These are phyloP conservation scores for Chloropsis cyanopogon DNA, from an alignment of 2,113 vertebrate species.

Conservation along the genomic window DNA sequence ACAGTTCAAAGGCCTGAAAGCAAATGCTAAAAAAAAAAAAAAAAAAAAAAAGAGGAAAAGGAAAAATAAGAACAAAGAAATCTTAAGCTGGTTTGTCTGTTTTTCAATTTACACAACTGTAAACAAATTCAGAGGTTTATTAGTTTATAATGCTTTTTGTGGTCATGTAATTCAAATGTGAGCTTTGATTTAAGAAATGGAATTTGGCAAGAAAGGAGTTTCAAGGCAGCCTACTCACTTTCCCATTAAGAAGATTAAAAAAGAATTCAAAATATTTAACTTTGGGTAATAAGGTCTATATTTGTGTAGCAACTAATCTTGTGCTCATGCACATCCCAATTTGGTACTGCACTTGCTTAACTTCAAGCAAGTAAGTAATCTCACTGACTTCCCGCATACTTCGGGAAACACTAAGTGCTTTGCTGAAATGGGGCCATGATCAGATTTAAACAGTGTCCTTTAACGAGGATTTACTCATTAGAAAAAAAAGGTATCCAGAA, in stretches of 20 bases:
- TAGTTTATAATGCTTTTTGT: slow-evolving; percentile 43
- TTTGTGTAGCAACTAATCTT: slow-evolving; percentile 25
- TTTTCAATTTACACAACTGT: slow-evolving; percentile 6
- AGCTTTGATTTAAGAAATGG: slow-evolving; percentile 50
- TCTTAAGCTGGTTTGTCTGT: not conserved
- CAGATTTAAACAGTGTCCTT: slow-evolving; percentile 4
- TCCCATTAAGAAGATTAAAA: slow-evolving; percentile 61
- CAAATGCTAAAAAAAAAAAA: not conserved
- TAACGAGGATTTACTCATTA: slow-evolving; percentile 26
- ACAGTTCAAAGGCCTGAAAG: not conserved
- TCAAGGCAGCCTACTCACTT: slow-evolving; percentile 44
- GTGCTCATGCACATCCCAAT: slow-evolving; percentile 28
- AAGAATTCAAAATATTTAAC: slow-evolving; percentile 59
- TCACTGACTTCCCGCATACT: not conserved
- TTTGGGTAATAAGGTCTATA: slow-evolving; percentile 15
- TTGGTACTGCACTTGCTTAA: slow-evolving; percentile 1
- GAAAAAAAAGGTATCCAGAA: slow-evolving; percentile 20
- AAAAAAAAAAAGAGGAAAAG: not conserved
- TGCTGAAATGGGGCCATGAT: slow-evolving; percentile 32
- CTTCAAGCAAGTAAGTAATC: slow-evolving; percentile 6
- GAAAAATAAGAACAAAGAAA: slow-evolving; percentile 32
- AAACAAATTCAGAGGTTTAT: slow-evolving; percentile 54
- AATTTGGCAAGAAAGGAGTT: slow-evolving; percentile 42
- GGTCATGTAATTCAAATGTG: slow-evolving; percentile 32
- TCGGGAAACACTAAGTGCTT: not conserved